These are phyloP conservation scores for Apteryx owenii DNA, from an alignment of 2,113 vertebrate species.

Conservation along the genomic window DNA sequence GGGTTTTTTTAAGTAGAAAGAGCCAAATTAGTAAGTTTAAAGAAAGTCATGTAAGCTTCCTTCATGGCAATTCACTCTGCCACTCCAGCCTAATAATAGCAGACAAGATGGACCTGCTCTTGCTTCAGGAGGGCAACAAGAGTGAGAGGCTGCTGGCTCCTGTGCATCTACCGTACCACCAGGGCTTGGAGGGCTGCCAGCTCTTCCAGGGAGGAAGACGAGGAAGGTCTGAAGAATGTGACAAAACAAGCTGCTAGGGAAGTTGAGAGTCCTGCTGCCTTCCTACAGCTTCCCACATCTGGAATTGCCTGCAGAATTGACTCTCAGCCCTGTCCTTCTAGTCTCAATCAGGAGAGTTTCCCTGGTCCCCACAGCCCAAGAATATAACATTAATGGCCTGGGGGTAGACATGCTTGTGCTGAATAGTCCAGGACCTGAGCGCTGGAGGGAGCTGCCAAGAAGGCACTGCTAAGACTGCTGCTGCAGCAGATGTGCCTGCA, in stretches of 20 bases:
- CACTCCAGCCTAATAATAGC: not conserved
- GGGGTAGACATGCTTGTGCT: not conserved
- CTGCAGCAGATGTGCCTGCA: not conserved
- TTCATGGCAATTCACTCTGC: not conserved
- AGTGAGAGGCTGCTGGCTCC: not conserved
- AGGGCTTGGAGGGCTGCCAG: not conserved
- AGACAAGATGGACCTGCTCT: not conserved
- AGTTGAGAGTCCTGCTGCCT: not conserved
- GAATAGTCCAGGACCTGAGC: not conserved
- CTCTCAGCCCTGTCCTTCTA: not conserved
- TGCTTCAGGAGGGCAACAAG: not conserved
- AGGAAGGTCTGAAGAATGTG: not conserved
- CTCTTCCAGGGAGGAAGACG: not conserved
- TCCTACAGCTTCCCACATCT: not conserved
- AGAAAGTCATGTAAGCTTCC: not conserved
- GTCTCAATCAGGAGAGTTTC: not conserved
- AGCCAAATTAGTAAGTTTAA: not conserved
- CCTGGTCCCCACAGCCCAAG: rapidly evolving
- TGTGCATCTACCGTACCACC: not conserved
- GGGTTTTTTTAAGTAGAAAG: not conserved
- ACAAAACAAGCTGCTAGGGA: not conserved
- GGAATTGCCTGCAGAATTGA: not conserved
- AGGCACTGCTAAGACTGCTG: not conserved
- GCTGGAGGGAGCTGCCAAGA: not conserved
- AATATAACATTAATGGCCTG: not conserved